Evolutionary conservation across 1,140 invertebrate genomes (phyloP), one percentile per base, ranked within the genome.

Genomic region (Branchinecta lindahli): DNA sequence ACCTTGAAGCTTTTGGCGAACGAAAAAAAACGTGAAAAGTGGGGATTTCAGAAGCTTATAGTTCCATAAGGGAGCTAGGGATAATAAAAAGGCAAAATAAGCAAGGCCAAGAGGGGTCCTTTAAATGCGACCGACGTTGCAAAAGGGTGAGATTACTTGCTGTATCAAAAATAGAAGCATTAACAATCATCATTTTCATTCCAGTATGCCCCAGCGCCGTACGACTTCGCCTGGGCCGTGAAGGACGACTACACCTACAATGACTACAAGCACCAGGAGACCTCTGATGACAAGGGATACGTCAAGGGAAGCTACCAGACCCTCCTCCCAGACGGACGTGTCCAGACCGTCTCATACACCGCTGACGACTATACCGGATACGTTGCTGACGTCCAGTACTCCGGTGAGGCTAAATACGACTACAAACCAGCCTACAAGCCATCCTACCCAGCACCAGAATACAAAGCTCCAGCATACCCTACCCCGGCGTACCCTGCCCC

Each of bases 181-280:
- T 33, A 33, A 33, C 2, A 33, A 33, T 33, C 33, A 33, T 33
- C 33, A 33, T 33, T 61, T 15, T 61, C 18, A 12, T 61, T 61
- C 18, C 52, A 61, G 52, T 20, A 69, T 66, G 71, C 52, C 15
- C 68, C 71, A 21, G 66, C 67, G 74, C 74, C 75, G n/a, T 90
- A 89, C 79, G 84, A 85, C 72, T 90, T 89, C 73, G 87, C 87
- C 45, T 90, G 89, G 78, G 78, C 84, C 72, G 86, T 91, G 21
- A 81, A 82, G 72, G 88, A 90, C 78, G 80, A 81, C 71, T 79
- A 85, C 73, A 82, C 82, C 69, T 86, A 85, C 61, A 88, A 86
- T 75, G 84, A 88, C 75, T 90, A 85, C 78, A 86, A 87, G 10
- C 88, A 90, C 75, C 81, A 84, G 70, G 88, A 90, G 76, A 81